Base-by-base conservation (phyloP, 2,888 invertebrate species). In the Andrena hattorfiana region DNA sequence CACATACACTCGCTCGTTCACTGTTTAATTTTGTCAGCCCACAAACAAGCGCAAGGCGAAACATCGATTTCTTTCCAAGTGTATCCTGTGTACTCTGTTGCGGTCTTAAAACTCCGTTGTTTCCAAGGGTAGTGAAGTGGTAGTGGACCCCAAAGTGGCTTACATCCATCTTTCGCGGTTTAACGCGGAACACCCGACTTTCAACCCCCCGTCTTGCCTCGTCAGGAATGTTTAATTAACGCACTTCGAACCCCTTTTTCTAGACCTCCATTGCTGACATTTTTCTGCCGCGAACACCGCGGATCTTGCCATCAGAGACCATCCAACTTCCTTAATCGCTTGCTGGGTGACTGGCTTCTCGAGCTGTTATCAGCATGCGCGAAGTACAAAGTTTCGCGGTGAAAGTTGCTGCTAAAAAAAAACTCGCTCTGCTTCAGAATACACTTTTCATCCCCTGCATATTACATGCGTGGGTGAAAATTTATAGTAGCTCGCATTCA, bases 171-270 rank as follows among this genome's bases (percentile, higher is more conserved):
- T 77, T 79, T 73, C 75, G 81, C 66, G 81, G 85, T 76, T 85
- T 84, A 77, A 72, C 63, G 48, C 69, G 63, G 56, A 63, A 66
- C 64, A 71, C 32, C 66, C 71, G 78, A 64, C 66, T 54, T 67
- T 68, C 78, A 63, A 54, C 69, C 71, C 69, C 64, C 68, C 60
- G 62, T 51, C 74, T 82, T 79, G 62, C 83, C 80, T 71, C 70
- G 79, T 77, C 79, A 83, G 80, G 86, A 87, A 86, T 87, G 88
- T 87, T 87, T 87, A 87, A 87, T 87, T 87, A 87, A 87, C 88
- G 86, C 88, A 83, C 87, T 84, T 84, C 84, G 83, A 74, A 77
- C 72, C 76, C 78, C 77, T 84, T 84, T 81, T 77, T 77, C 86
- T 67, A 75, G 78, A 69, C 84, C 80, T 75, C 80, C 86, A 83